phyloP scores from a whole-genome alignment of 2,888 invertebrate species.

The Bhutanitis thaidina region DNA sequence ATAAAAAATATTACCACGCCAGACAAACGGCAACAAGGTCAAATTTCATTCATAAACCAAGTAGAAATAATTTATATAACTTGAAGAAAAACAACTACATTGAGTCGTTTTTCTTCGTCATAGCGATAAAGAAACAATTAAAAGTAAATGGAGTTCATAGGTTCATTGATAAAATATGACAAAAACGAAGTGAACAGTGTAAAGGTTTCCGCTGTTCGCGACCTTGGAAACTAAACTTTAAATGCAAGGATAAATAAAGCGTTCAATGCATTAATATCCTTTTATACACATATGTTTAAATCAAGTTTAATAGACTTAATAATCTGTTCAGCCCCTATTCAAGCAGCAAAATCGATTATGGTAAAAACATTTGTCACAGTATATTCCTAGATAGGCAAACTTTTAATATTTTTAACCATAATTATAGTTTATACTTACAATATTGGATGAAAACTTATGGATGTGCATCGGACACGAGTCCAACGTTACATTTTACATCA shows the following conservation, averaged over 20 bases:
- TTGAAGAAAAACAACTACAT: conserved; percentile 6
- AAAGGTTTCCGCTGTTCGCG: conserved; percentile 10
- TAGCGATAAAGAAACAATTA: conserved; percentile 13
- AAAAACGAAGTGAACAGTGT: conserved; percentile 6
- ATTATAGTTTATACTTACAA: conserved; percentile 44
- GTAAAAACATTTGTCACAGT: conserved; percentile 13
- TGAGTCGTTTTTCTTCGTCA: conserved; percentile 9
- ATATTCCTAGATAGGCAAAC: conserved; percentile 4
- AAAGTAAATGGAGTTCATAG: conserved; percentile 15
- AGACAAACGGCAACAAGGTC: conserved; percentile 19
- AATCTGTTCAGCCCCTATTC: not conserved
- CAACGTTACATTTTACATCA: conserved; percentile 65
- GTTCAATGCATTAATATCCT: not conserved
- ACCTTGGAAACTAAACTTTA: conserved; percentile 12
- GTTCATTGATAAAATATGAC: conserved; percentile 13
- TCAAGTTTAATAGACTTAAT: too few relatives aligned
- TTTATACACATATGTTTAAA: not conserved
- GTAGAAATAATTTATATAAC: conserved; percentile 11
- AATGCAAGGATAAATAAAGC: conserved; percentile 3
- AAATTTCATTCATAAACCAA: conserved; percentile 19
- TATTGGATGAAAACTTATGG: conserved; percentile 49
- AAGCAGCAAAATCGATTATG: conserved; percentile 12
- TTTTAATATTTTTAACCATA: not conserved
- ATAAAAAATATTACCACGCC: conserved; percentile 7
- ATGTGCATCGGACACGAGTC: conserved; percentile 44